Base-by-base conservation (phyloP, 2,113 vertebrate genomes). In the Gadus macrocephalus region DNA sequence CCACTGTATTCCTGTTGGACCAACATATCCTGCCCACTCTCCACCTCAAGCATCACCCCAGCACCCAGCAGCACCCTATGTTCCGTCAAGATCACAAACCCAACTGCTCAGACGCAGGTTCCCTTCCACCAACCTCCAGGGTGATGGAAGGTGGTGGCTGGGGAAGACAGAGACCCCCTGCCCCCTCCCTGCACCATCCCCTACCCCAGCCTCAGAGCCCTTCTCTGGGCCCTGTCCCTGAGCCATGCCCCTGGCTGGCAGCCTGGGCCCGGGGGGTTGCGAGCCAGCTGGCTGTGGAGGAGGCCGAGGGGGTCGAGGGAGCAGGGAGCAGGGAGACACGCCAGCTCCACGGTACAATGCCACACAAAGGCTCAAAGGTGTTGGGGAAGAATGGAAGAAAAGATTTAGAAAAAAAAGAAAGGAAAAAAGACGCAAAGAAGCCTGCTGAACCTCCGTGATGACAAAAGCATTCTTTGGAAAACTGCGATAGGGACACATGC, bases 301-400 rank as follows among this genome's bases (percentile, higher is more conserved):
- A 88, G 83, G 90, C 86, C 91, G 86, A 88, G 85, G 77, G 87
- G 89, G 89, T 88, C 87, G 77, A 87, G 82, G 87, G 87, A 89
- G 70, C 83, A 87, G 82, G 87, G 87, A 89, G 70, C 83, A 87
- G 82, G 87, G 87, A 89, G 70, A 82, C 78, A 28, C 86, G 89
- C 90, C 90, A 92, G 90, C 83, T 85, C 86, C 73, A 74, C 82
- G 86, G 80, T 86, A 90, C 87, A 91, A 88, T 89, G 76, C 83
- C 77, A 74, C 87, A 92, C 87, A 90, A 88, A 89, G 81, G 85
- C 89, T 91, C 91, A 93, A 91, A 91, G 88, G 89, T 92, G 89
- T 89, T 70, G 76, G 83, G 70, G 80, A 87, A 90, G 89, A 92
- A 90, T 89, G 83, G 87, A 83, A 22, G 42, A 49, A 49, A 49